phyloP scores from a whole-genome alignment of 1,140 invertebrate species.

The Limonius californicus region DNA sequence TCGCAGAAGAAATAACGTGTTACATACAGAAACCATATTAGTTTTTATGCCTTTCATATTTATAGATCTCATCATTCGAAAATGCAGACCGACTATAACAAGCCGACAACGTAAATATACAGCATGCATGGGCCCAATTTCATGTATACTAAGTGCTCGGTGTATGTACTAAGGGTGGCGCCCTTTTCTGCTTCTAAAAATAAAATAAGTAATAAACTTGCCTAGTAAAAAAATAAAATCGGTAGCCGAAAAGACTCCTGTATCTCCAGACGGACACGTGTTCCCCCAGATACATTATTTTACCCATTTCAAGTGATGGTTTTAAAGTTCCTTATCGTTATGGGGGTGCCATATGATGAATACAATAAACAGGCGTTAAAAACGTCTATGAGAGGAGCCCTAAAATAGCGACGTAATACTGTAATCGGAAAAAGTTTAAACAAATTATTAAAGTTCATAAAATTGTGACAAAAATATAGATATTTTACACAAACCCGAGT shows the following conservation, averaged over 20 bases:
- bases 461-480: too few species aligned
- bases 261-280: constrained; percentile 22
- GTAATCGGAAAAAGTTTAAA: too few species aligned
- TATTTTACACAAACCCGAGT: too few species aligned
- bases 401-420: too few species aligned
- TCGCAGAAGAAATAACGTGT: constrained; percentile 16
- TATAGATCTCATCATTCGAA: constrained; percentile 19
- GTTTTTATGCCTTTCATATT: constrained; percentile 16
- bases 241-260: constrained; percentile 22
- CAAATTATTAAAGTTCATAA: too few species aligned
- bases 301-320: constrained; percentile 26
- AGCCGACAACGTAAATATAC: constrained; percentile 1
- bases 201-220: background rate
- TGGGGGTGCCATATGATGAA: constrained; percentile 37
- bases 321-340: constrained; percentile 31
- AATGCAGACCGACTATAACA: constrained; percentile 14
- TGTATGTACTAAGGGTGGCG: background rate
- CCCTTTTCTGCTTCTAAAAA: constrained; percentile 10
- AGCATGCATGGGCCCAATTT: background rate
- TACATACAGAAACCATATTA: constrained; percentile 23
- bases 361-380: constrained; percentile 38
- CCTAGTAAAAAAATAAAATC: constrained; percentile 6
- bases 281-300: constrained; percentile 19
- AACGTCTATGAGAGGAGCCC: too few species aligned
- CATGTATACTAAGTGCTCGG: constrained; percentile 1